A percentile compares a stretch with the other conserved stretches of the same genome.
Evolutionary conservation across 2,888 invertebrate genomes (phyloP).

Genomic region (Erebia palarica): DNA sequence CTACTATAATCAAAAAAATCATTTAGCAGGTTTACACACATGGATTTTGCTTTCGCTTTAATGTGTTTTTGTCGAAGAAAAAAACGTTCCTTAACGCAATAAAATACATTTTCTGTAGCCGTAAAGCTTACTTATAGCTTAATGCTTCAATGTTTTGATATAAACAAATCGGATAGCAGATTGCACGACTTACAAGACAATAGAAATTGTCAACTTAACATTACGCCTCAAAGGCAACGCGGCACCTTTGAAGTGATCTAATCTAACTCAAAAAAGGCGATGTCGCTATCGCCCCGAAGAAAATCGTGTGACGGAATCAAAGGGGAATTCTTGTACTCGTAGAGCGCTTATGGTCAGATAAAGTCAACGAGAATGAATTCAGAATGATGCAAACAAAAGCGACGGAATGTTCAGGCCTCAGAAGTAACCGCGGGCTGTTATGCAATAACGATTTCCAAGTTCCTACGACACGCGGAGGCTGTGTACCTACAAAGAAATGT

Average conservation of each 20-base stretch:
- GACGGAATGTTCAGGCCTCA: conserved; percentile 52
- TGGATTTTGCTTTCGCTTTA: neutral
- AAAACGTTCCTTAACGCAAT: neutral
- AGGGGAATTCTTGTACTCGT: conserved; percentile 33
- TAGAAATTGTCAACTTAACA: neutral
- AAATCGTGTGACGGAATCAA: conserved; percentile 32
- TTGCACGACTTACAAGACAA: neutral
- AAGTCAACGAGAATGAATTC: conserved; percentile 42
- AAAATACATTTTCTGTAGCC: neutral
- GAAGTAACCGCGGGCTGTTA: conserved; percentile 56
- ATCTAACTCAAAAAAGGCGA: conserved; percentile 23
- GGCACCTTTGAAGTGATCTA: conserved; percentile 17
- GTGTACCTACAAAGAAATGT: conserved; percentile 46
- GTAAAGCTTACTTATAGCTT: neutral
- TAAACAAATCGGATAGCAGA: too few species aligned
- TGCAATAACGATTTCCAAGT: conserved; percentile 67
- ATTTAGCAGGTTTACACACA: neutral
- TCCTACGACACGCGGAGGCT: conserved; percentile 52
- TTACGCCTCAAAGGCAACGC: neutral
- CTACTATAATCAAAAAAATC: neutral
- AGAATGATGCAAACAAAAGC: conserved; percentile 55
- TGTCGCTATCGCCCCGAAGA: conserved; percentile 29
- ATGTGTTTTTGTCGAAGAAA: too few species aligned
- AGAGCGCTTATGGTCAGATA: conserved; percentile 31
- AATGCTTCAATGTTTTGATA: too few species aligned